Evolutionary conservation across 1,140 invertebrate species (phyloP), one percentile per base, ranked within the genome.

Genomic region (Oreohelix idahoensis): DNA sequence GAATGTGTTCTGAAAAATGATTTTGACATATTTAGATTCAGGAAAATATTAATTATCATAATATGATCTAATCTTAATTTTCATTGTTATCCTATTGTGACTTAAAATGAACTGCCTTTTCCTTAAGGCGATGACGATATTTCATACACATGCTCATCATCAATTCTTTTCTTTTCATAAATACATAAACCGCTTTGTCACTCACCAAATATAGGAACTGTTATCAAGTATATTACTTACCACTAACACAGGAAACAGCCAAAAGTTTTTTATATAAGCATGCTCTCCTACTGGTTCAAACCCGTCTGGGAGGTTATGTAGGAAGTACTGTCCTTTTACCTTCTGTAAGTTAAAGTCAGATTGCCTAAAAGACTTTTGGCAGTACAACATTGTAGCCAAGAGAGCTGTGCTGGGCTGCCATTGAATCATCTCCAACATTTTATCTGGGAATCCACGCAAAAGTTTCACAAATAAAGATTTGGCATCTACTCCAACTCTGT

Each of bases 201-300:
- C n/a, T n/a, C n/a, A n/a, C n/a, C n/a, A n/a, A n/a, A n/a, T n/a
- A n/a, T n/a, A n/a, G n/a, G n/a, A n/a, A n/a, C n/a, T n/a, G n/a
- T 49, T 49, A 23, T 58, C 4, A 58, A 58, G 20, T 23, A 58
- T 11, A n/a, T 49, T 32, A 88, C 92, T 89, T 87, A 93, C 92
- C 83, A 91, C 90, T 45, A 93, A 51, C 73, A 93, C 89, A 20
- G 92, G 92, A 86, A 92, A 93, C 38, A 93, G 87, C 92, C 92
- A 93, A 79, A 90, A 92, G 73, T 92, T 92, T 49, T 90, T 92
- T 15, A 90, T 74, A 17, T 87, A 53, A 10, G 89, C 87, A 39
- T 88, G 84, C 23, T 66, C 79, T 15, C 92, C 92, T n/a, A 93
- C 90, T 32, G 88, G n/a, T 4, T 88, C 87, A 29, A 92, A 86